phyloP scores from a whole-genome alignment of 2,888 invertebrate genomes.

The Ptilodon capucinus region DNA sequence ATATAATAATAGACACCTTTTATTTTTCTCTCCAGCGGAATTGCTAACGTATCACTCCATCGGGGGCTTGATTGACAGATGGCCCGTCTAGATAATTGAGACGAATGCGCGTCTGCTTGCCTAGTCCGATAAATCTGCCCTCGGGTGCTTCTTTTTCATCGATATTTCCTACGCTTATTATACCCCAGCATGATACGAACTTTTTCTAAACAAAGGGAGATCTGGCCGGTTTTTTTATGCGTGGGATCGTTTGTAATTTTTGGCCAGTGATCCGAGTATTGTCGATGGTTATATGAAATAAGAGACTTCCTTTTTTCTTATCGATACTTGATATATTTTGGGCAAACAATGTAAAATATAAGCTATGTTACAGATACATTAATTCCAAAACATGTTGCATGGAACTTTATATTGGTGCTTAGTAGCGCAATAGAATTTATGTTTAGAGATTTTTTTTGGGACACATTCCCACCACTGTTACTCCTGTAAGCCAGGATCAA shows the following conservation, averaged over 20 bases:
- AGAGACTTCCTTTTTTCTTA: no score
- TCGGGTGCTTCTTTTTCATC: constrained; percentile 41
- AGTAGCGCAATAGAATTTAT: no score
- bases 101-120: constrained; percentile 68
- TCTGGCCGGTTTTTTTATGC: neutral
- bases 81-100: constrained; percentile 78
- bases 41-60: constrained; percentile 73
- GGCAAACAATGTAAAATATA: no score
- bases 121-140: constrained; percentile 59
- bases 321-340: no score
- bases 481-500: no score
- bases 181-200: neutral
- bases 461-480: no score
- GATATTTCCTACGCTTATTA: constrained; percentile 23
- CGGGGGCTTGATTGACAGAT: constrained; percentile 79
- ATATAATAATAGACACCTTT: constrained; percentile 3
- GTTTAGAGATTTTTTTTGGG: no score
- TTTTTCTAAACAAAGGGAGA: neutral
- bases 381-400: no score
- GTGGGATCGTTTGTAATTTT: neutral
- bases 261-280: neutral
- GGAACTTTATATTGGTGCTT: no score
- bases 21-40: constrained; percentile 47
- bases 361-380: no score
- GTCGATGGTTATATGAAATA: neutral